These are phyloP conservation scores for Cricetomys ansorgei DNA, from an alignment of 2,113 vertebrate genomes.

Conservation along the genomic window DNA sequence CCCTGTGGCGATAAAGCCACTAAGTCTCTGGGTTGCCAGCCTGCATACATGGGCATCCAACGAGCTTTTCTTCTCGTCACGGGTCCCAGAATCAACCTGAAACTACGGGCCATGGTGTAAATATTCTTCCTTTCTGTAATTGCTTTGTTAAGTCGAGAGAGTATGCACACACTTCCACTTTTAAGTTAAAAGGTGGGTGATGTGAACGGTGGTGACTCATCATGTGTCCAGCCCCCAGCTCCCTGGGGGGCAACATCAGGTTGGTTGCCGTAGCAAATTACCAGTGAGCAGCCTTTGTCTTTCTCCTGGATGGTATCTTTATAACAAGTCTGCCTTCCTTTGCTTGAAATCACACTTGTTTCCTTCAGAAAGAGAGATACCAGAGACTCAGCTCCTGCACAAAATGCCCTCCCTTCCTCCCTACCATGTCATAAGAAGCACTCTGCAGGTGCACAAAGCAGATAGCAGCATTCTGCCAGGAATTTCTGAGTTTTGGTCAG, in stretches of 20 bases:
- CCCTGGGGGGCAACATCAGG: neutral
- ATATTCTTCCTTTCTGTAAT: neutral
- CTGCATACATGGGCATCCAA: neutral
- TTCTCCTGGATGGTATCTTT: slow-evolving; percentile 29
- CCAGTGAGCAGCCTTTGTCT: neutral
- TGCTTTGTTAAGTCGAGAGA: neutral
- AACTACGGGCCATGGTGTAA: neutral
- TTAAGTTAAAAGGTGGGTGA: neutral
- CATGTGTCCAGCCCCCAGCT: neutral
- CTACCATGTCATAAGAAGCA: neutral
- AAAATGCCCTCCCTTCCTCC: neutral
- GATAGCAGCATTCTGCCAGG: neutral
- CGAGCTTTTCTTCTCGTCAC: neutral
- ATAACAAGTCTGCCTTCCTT: neutral
- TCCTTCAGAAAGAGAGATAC: neutral
- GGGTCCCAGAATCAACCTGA: neutral
- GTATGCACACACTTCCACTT: neutral
- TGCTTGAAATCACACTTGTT: neutral
- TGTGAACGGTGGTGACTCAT: neutral
- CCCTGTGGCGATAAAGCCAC: neutral
- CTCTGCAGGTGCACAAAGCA: neutral
- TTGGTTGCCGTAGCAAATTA: neutral
- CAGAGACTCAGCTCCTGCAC: neutral
- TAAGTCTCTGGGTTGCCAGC: neutral
- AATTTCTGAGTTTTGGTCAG: slow-evolving; percentile 8